A percentile compares a stretch with the other conserved stretches of the same genome.
Conservation (phyloP, 2,113 vertebrate genomes). For the Sorex araneus region DNA sequence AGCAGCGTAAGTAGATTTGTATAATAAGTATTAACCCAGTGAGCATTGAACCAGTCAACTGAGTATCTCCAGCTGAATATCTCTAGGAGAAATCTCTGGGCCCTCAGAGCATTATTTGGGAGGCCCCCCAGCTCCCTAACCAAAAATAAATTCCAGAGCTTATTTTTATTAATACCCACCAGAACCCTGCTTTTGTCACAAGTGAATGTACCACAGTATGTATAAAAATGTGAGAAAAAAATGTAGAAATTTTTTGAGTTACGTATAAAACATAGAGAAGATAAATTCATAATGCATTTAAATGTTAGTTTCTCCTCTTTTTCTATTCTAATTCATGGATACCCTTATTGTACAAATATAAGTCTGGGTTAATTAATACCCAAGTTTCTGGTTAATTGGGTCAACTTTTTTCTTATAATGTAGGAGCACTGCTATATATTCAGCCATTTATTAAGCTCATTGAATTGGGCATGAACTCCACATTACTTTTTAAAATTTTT, state of each 20-base stretch:
- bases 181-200: conserved; percentile 20
- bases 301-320: conserved; percentile 17
- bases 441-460: too few species aligned
- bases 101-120: not conserved
- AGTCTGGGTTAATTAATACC: conserved; percentile 19
- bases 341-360: not conserved
- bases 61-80: too few species aligned
- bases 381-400: not conserved
- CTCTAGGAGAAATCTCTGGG: too few species aligned
- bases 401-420: too few species aligned
- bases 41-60: too few species aligned
- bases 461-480: too few species aligned
- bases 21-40: too few species aligned
- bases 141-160: not conserved
- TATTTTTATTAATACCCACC: conserved; percentile 12
- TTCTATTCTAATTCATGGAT: not conserved
- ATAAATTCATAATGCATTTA: conserved; percentile 29
- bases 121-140: too few species aligned
- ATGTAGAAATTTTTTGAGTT: too few species aligned
- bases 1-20: too few species aligned
- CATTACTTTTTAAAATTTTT: too few species aligned
- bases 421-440: too few species aligned
- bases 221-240: not conserved
- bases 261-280: conserved; percentile 4
- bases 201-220: conserved; percentile 10